These are phyloP conservation scores for Sphecodes monilicornis DNA, from an alignment of 2,888 invertebrate genomes.

Conservation along the genomic window DNA sequence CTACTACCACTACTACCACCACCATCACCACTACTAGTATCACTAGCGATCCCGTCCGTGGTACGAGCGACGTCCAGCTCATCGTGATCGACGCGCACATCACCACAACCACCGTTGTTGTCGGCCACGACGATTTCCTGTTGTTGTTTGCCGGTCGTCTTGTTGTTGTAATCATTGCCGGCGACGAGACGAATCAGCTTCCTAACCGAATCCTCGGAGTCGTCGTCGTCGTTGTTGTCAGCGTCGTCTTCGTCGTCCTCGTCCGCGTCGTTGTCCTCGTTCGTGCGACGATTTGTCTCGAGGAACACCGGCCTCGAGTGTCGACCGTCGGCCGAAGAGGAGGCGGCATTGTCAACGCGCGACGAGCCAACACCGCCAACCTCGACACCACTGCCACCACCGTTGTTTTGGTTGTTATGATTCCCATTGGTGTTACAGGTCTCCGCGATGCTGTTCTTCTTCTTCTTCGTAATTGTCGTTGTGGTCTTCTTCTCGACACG, in stretches of 20 bases:
- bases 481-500: slow-evolving; percentile 35
- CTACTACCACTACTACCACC: slow-evolving; percentile 31
- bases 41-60: slow-evolving; percentile 40
- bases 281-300: too few relatives aligned
- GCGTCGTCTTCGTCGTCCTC: background rate
- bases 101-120: slow-evolving; percentile 25
- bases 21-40: slow-evolving; percentile 26
- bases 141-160: slow-evolving; percentile 19
- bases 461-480: background rate
- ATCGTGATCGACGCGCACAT: slow-evolving; percentile 29
- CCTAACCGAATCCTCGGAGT: slow-evolving; percentile 13
- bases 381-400: slow-evolving; percentile 50
- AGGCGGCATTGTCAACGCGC: slow-evolving; percentile 48
- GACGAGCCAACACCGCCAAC: slow-evolving; percentile 32
- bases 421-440: slow-evolving; percentile 20
- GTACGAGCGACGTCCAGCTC: slow-evolving; percentile 40
- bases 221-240: slow-evolving; percentile 31
- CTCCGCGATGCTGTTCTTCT: slow-evolving; percentile 12
- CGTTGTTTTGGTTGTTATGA: slow-evolving; percentile 10
- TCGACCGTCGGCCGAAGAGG: slow-evolving; percentile 37
- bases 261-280: too few relatives aligned
- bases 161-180: background rate
- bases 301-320: slow-evolving; percentile 39
- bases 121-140: background rate
- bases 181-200: slow-evolving; percentile 39